Evolutionary conservation across 92 coral and sea anemone genomes (phyloP), one percentile per base, ranked within the genome.

Genomic region (Parazoanthus darwini): DNA sequence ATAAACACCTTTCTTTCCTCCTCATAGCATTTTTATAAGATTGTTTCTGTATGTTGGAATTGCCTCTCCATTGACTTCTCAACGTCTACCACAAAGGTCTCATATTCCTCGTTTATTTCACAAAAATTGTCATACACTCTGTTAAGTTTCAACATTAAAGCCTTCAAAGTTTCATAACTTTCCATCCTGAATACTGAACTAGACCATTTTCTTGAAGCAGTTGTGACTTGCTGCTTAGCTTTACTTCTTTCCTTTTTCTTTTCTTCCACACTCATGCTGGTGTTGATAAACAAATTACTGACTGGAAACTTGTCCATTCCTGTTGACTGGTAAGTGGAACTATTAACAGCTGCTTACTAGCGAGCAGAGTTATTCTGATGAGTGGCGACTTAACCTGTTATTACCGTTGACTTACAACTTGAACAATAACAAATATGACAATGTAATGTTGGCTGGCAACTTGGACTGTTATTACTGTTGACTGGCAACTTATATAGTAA

Each of bases 221-320:
- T 59, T 54, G 68, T 88, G 23, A 91, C 93, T 23, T 86, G 91
- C 38, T 66, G 92, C 51, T 93, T 93, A 43, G 94, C 91, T 63
- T 80, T 91, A 70, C 91, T 93, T 91, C 94, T 83, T 79, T 88
- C 94, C 59, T 65, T 86, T 77, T 91, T 93, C 87, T 82, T 85
- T 29, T 86, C 92, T 39, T 79, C 82, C 9, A 93, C 89, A 86
- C 48, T 80, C 90, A 88, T 88, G 63, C 11, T 85, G 74, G 63
- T 15, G 15, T 51, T 8, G 58, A 51, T 54, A 54, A 54, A 11
- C 59, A 51, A 8, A 51, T 51, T 51, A 51, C 59, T 11, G 18
- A 18, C n/a, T 22, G 79, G 26, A n/a, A 67, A 5, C 29, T 51
- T 89, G 37, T 18, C 16, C 7, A 38, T 77, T 77, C 35, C 29